phyloP scores from a whole-genome alignment of 2,797 vertebrate genomes.

The Mus caroli region DNA sequence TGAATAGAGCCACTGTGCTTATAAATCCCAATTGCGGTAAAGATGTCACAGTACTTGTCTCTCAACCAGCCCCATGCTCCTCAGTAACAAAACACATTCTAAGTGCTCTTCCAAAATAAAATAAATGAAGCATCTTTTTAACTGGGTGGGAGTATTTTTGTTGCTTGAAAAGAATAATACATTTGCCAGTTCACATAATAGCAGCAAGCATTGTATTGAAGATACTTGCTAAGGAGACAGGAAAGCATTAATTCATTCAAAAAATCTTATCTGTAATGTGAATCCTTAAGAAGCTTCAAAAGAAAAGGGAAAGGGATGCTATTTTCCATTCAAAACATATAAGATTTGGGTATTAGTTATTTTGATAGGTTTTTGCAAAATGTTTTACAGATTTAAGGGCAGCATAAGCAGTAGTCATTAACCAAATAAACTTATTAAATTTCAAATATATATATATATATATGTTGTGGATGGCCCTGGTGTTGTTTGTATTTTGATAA shows the following conservation, averaged over 20 bases:
- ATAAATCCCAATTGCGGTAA: conserved; percentile 62
- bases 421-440: not conserved
- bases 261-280: conserved; percentile 31
- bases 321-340: conserved; percentile 38
- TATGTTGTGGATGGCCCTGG: too few species aligned
- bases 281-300: conserved; percentile 19
- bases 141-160: not conserved
- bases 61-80: not conserved
- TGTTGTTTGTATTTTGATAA: too few species aligned
- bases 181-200: conserved; percentile 32
- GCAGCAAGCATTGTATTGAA: conserved; percentile 14
- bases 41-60: conserved; percentile 37
- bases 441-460: not conserved
- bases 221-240: not conserved
- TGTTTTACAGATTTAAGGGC: not conserved
- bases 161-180: conserved; percentile 45
- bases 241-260: conserved; percentile 53
- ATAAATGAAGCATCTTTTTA: conserved; percentile 10
- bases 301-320: conserved; percentile 44
- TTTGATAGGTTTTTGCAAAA: conserved; percentile 56
- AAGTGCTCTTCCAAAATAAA: conserved; percentile 34
- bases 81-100: conserved; percentile 3
- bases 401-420: not conserved
- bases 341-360: conserved; percentile 49
- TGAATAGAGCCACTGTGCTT: conserved; percentile 26